Base-by-base conservation (phyloP, 2,888 invertebrate genomes). In the Epirrhoe alternata region DNA sequence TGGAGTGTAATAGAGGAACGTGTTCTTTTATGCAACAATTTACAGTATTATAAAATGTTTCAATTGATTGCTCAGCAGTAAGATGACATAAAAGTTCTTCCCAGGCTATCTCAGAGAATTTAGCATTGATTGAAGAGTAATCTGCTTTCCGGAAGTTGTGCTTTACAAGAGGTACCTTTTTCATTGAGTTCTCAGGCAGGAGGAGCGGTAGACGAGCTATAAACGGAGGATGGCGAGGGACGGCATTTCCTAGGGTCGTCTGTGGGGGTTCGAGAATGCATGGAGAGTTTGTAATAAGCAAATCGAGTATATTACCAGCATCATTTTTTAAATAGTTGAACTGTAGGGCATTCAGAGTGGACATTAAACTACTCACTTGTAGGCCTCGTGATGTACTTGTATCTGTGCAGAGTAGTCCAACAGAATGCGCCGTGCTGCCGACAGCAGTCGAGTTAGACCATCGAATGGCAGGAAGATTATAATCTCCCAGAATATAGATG, bases 91-190 rank as follows among this genome's bases (percentile, higher is more conserved):
- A 33, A 6, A 53, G 33, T n/a, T 53, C 33, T n/a, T 4, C 5
- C 53, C 53, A 33, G 10, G n/a, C 17, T 0, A 33, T 53, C 5
- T 33, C 31, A 12, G 4, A n/a, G 1, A 31, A 7, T 31, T 17
- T 30, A 10, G 8, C 0, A 33, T 33, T 53, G 5, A 55, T 42
- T 24, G 6, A 5, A 6, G 17, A 5, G n/a, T 55, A 55, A 24
- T 55, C 24, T 6, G 55, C 55, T 55, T 55, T 55, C 4, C 42
- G 42, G 42, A 55, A 55, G 24, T 55, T 55, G 24, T 55, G 6
- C 24, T 42, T 55, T 17, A 24, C 10, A 12, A 42, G 10, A 1
- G 17, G 55, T n/a, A 12, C 17, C 12, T n/a, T 55, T 0, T 16
- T 8, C n/a, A 55, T 12, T 17, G 17, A 12, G 7, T 7, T 7